Percentiles rank a stretch among this genome's conserved stretches.
These are phyloP conservation scores for Xanthorhoe designata DNA, from an alignment of 2,888 invertebrate species.

Conservation along the genomic window DNA sequence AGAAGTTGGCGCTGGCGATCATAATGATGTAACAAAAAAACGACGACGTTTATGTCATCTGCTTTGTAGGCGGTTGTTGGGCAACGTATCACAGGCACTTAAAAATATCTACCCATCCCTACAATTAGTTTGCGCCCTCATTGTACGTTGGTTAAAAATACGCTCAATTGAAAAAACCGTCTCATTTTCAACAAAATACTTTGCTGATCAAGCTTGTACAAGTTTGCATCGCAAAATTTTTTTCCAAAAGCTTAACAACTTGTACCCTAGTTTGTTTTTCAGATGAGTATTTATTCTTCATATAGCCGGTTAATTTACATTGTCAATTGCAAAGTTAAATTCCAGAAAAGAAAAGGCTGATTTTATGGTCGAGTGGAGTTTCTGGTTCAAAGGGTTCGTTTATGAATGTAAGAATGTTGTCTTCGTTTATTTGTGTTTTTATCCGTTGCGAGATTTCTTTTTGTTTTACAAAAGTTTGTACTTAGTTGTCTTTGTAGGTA, in stretches of 20 bases:
- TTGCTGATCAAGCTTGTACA: too few relatives aligned
- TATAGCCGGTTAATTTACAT: background rate
- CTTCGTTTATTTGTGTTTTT: background rate
- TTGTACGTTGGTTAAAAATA: too few relatives aligned
- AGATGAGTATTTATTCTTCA: background rate
- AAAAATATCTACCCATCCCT: background rate
- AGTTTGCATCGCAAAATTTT: background rate
- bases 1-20: background rate
- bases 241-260: background rate
- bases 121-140: background rate
- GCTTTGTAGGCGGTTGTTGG: conserved; percentile 41
- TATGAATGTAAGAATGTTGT: background rate
- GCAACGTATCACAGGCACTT: conserved; percentile 21
- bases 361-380: conserved; percentile 1
- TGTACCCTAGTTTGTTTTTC: background rate
- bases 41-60: conserved; percentile 44
- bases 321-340: background rate
- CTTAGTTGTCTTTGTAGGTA: too few relatives aligned
- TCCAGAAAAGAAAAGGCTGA: background rate
- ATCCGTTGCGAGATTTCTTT: too few relatives aligned
- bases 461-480: too few relatives aligned
- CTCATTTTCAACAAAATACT: too few relatives aligned
- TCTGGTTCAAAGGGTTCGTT: background rate
- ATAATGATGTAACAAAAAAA: conserved; percentile 52
- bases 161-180: too few relatives aligned